These are phyloP conservation scores for Masticophis lateralis DNA, from an alignment of 2,797 vertebrate species.

Conservation along the genomic window DNA sequence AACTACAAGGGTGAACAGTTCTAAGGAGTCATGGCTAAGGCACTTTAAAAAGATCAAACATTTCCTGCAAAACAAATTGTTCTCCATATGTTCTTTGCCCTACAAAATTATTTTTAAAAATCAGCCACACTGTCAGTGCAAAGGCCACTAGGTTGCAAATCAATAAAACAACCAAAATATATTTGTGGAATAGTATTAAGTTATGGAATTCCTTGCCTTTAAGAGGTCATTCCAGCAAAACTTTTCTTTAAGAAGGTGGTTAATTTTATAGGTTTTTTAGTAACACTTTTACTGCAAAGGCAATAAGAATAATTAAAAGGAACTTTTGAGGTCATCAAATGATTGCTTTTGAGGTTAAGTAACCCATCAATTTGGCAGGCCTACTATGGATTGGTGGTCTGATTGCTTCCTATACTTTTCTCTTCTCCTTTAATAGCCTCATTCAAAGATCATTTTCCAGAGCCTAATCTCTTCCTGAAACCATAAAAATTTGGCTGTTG, in stretches of 20 bases:
- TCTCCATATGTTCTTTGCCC: not conserved
- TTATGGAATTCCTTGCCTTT: constrained; percentile 5
- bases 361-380: not conserved
- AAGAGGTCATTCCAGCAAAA: constrained; percentile 7
- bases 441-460: not conserved
- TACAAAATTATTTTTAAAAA: not conserved
- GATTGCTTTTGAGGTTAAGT: constrained; percentile 9
- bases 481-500: constrained; percentile 3
- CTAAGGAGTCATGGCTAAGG: not conserved
- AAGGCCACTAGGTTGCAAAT: constrained; percentile 19
- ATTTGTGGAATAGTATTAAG: constrained; percentile 6
- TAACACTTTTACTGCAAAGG: not conserved
- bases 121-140: not conserved
- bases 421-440: not conserved
- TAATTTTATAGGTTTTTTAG: constrained; percentile 17
- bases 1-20: not conserved
- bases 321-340: not conserved
- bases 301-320: constrained; percentile 8
- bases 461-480: constrained; percentile 2
- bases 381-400: not conserved
- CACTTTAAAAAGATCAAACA: constrained; percentile 16
- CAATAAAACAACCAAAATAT: constrained; percentile 26
- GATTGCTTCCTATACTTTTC: not conserved
- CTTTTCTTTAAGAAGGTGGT: not conserved
- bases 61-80: constrained; percentile 3